phyloP scores from a whole-genome alignment of 2,797 vertebrate species.

The Sciaenops ocellatus region DNA sequence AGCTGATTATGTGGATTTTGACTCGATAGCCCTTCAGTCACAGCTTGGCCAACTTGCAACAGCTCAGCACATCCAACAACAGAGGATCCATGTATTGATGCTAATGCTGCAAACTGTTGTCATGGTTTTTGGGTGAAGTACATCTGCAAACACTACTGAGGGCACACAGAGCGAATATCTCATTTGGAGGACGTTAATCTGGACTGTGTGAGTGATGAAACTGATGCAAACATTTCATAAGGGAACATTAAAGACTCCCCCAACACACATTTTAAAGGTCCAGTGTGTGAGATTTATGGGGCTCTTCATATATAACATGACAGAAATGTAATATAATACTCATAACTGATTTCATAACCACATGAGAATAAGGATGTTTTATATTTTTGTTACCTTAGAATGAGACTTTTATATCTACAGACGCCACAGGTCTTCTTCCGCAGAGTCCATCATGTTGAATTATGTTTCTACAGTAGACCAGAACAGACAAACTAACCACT shows the following conservation, averaged over 20 bases:
- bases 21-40: conserved; percentile 34
- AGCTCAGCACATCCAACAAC: conserved; percentile 46
- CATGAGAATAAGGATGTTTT: too few species aligned
- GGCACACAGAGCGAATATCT: conserved; percentile 6
- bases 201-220: background rate
- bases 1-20: conserved; percentile 29
- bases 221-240: conserved; percentile 4
- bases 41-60: conserved; percentile 18
- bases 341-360: too few species aligned
- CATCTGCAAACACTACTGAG: conserved; percentile 14
- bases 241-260: background rate
- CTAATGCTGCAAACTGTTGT: conserved; percentile 43
- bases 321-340: too few species aligned
- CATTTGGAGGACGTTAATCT: conserved; percentile 2
- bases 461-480: too few species aligned
- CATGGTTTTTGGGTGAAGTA: conserved; percentile 19
- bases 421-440: too few species aligned
- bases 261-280: background rate
- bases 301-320: too few species aligned
- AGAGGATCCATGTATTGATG: conserved; percentile 39
- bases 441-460: too few species aligned
- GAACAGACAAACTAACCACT: too few species aligned
- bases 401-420: too few species aligned
- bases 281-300: too few species aligned
- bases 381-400: too few species aligned